These are phyloP conservation scores for Callipepla squamata DNA, from an alignment of 2,113 vertebrate genomes.

Conservation along the genomic window DNA sequence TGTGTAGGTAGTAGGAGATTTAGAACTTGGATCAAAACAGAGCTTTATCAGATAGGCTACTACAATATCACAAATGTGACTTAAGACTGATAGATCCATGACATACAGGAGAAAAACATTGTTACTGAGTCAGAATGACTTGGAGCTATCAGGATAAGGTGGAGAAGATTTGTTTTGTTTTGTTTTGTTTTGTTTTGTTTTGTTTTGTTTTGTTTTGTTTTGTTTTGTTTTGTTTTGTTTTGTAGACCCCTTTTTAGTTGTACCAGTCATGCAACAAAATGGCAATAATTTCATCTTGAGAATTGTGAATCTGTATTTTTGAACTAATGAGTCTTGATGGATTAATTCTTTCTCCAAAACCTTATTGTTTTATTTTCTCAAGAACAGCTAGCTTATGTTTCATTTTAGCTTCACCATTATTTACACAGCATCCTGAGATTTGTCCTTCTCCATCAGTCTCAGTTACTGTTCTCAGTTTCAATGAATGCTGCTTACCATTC, in stretches of 20 bases:
- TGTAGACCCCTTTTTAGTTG: background rate
- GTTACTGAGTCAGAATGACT: background rate
- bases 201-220: background rate
- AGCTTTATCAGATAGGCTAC: background rate
- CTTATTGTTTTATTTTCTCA: background rate
- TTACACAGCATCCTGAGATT: background rate
- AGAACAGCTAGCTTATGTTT: background rate
- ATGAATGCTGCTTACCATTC: background rate
- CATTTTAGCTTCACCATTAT: background rate
- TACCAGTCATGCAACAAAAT: background rate
- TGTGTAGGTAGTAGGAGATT: background rate
- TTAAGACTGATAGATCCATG: background rate
- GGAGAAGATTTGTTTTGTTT: background rate
- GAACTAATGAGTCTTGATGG: background rate
- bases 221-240: background rate
- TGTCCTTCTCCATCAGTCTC: background rate
- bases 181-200: background rate
- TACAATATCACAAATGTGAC: background rate
- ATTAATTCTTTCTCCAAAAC: background rate
- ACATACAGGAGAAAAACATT: background rate
- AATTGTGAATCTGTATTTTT: background rate
- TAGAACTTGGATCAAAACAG: background rate
- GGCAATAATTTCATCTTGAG: background rate
- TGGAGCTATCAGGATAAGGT: background rate
- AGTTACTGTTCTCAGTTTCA: background rate